phyloP scores from a whole-genome alignment of 2,888 invertebrate species.

The Chrysolina oricalcia region DNA sequence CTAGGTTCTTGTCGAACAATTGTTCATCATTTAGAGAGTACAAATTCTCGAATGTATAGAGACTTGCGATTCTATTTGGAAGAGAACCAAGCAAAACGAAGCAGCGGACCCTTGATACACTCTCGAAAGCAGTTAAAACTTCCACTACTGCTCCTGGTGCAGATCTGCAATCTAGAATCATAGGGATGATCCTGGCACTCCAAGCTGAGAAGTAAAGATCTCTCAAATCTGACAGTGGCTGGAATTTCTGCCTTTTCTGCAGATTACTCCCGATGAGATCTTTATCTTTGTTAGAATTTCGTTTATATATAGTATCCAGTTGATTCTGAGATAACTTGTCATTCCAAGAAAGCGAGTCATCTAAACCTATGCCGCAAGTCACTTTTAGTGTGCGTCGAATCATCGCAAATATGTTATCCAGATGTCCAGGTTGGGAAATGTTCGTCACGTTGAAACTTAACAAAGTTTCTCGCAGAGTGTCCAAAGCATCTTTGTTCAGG shows the following conservation, averaged over 20 bases:
- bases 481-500: not conserved
- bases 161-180: not conserved
- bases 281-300: not conserved
- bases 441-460: slow-evolving; percentile 31
- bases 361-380: slow-evolving; percentile 1
- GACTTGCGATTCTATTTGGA: not conserved
- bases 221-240: not conserved
- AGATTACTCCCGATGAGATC: not conserved
- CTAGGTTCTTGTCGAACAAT: not conserved
- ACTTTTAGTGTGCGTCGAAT: not conserved
- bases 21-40: not conserved
- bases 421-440: not conserved
- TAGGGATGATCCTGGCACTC: not conserved
- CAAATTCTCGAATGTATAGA: not conserved
- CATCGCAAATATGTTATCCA: slow-evolving; percentile 26
- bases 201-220: slow-evolving; percentile 2
- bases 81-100: not conserved
- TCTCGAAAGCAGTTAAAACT: not conserved
- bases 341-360: slow-evolving; percentile 5
- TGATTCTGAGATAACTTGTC: slow-evolving; percentile 12
- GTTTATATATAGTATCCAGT: not conserved
- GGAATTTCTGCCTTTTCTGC: not conserved
- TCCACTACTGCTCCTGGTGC: not conserved
- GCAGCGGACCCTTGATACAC: not conserved
- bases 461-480: slow-evolving; percentile 29